These are phyloP conservation scores for Ectemnius lituratus DNA, from an alignment of 2,888 invertebrate genomes.

Conservation along the genomic window DNA sequence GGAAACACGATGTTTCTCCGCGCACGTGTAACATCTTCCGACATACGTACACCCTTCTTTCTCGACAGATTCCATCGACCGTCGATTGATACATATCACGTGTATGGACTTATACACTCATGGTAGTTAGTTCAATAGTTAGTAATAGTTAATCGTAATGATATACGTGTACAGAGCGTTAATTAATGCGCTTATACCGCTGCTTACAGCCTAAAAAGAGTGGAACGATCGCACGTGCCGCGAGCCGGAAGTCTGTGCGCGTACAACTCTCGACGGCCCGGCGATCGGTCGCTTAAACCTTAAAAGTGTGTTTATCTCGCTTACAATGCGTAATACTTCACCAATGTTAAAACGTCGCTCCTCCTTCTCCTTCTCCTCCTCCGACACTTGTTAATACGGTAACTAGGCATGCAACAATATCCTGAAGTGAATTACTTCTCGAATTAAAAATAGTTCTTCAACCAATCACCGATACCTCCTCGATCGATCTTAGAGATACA, in stretches of 20 bases:
- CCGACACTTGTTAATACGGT: conserved; percentile 60
- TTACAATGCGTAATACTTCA: conserved; percentile 41
- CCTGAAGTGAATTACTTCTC: conserved; percentile 60
- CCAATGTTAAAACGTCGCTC: conserved; percentile 39
- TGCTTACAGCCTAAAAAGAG: conserved; percentile 56
- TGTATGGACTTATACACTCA: conserved; percentile 32
- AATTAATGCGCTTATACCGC: conserved; percentile 56
- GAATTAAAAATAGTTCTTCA: conserved; percentile 70
- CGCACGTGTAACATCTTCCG: background rate
- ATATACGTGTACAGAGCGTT: conserved; percentile 52
- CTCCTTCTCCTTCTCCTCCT: background rate
- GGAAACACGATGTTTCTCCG: background rate
- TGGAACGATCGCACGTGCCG: conserved; percentile 65
- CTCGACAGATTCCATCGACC: conserved; percentile 12
- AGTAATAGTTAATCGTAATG: conserved; percentile 46
- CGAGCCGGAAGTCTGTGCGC: conserved; percentile 13
- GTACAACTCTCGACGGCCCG: background rate
- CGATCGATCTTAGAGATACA: background rate
- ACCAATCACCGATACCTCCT: conserved; percentile 37
- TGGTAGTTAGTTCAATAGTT: conserved; percentile 18
- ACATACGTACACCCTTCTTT: background rate
- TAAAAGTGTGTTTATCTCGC: conserved; percentile 28
- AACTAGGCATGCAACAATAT: conserved; percentile 77
- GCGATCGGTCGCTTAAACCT: conserved; percentile 19
- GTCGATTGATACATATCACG: conserved; percentile 37